These are phyloP conservation scores for Neodiprion pinetum DNA, from an alignment of 1,140 invertebrate species.

Conservation along the genomic window DNA sequence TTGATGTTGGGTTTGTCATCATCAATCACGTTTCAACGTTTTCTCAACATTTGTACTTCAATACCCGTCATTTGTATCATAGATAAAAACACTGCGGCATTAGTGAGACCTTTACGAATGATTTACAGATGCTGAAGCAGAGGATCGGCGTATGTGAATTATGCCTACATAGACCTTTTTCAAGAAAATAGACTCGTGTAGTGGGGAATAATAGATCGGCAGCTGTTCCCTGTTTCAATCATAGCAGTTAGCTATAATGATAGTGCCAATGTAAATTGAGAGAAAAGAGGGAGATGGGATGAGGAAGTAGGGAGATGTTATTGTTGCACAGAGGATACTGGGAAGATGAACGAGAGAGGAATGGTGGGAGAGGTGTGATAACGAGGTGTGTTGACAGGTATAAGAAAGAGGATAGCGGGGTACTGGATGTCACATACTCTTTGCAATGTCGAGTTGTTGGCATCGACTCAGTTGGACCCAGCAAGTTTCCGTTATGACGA, in stretches of 20 bases:
- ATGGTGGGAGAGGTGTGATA: not conserved
- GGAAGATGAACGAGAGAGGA: not conserved
- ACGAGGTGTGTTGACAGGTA: conserved; percentile 9
- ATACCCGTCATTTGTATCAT: not conserved
- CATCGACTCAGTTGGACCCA: not conserved
- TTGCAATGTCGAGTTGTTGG: not conserved
- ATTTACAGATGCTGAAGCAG: too few relatives aligned
- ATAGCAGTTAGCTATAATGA: not conserved
- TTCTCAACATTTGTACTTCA: not conserved
- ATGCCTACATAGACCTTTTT: too few relatives aligned
- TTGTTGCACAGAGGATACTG: not conserved
- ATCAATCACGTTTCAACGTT: not conserved
- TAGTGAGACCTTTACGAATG: not conserved
- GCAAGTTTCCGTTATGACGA: not conserved
- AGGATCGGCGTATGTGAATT: too few relatives aligned
- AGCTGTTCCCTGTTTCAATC: not conserved
- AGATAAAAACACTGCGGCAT: not conserved
- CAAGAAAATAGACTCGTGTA: too few relatives aligned
- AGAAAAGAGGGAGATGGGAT: not conserved
- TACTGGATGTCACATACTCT: not conserved
- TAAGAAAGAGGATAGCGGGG: conserved; percentile 13
- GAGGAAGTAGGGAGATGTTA: not conserved
- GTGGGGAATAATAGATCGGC: not conserved
- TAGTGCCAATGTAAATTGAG: not conserved
- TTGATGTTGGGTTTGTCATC: not conserved